Evolutionary conservation across 2,113 vertebrate species (phyloP), one percentile per base, ranked within the genome.

Genomic region (Syngnathus scovelli): DNA sequence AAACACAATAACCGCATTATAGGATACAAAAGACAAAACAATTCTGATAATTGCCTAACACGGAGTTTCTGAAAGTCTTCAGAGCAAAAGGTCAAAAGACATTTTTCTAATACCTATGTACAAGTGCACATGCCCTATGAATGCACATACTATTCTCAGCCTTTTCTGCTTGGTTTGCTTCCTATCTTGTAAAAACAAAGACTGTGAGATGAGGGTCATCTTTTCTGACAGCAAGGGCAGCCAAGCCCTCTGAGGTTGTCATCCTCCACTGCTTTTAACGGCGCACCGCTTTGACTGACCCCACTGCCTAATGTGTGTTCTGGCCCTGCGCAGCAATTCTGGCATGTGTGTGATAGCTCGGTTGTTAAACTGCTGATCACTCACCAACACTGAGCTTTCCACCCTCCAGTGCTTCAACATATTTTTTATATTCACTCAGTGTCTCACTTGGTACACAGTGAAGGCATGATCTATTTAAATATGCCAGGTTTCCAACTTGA

Each of bases 401-500:
- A 48, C 10, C 66, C 61, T 66, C 64, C 59, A 62, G 39, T 74
- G 64, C 19, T 71, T 61, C 39, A 9, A 52, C 46, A 38, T 21
- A 38, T 37, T 33, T 66, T 54, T 74, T 74, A 15, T 13, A 23
- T 7, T 15, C 51, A 68, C 0, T 27, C 60, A 54, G 61, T 69
- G 69, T 52, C 76, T 70, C 71, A 58, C 79, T 77, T 83, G 74
- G 76, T 64, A 70, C 78, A 80, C 78, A 76, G 83, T 19, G 51
- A 1, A 51, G 75, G 71, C 67, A 65, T 74, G 83, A 86, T 85
- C 85, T 80, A 76, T 76, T 73, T 74, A 84, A 83, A 85, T 82
- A 88, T 81, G 85, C 83, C 83, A 81, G 70, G 69, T 82, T 74
- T 78, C 55, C 60, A 37, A 65, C 87, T 87, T 85, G 77, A 86